These are phyloP conservation scores for Thaumetopoea pityocampa DNA, from an alignment of 1,140 invertebrate genomes.

Conservation along the genomic window DNA sequence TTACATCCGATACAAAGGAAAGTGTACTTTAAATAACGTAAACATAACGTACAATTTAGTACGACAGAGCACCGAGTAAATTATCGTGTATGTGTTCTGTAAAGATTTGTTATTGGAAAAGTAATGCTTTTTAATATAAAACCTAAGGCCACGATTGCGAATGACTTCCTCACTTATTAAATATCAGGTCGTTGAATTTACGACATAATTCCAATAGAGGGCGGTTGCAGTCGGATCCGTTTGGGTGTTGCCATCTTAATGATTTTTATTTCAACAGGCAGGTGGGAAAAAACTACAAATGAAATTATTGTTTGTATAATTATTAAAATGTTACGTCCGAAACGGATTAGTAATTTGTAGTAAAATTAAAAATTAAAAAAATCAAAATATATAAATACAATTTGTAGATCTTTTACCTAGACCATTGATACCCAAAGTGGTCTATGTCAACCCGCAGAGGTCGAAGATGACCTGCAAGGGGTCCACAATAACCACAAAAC, in stretches of 20 bases:
- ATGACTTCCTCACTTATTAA: slow-evolving; percentile 23
- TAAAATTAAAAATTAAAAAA: too few relatives aligned
- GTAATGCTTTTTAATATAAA: slow-evolving; percentile 26
- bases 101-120: slow-evolving; percentile 20
- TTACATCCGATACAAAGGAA: not conserved
- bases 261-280: slow-evolving; percentile 15
- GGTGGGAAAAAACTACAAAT: too few relatives aligned
- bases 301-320: too few relatives aligned
- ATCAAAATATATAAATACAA: too few relatives aligned
- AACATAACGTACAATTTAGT: not conserved
- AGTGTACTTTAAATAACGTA: slow-evolving; percentile 1
- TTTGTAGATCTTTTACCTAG: too few relatives aligned
- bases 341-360: too few relatives aligned
- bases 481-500: too few relatives aligned
- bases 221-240: slow-evolving; percentile 11
- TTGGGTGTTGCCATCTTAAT: slow-evolving; percentile 9
- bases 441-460: too few relatives aligned
- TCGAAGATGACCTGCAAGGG: too few relatives aligned
- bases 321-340: too few relatives aligned
- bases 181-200: slow-evolving; percentile 14
- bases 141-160: slow-evolving; percentile 17
- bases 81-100: slow-evolving; percentile 13
- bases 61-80: not conserved
- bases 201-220: slow-evolving; percentile 15
- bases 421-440: too few relatives aligned